Evolutionary conservation across 2,113 vertebrate genomes (phyloP).

Genomic region (Epinephelus lanceolatus): DNA sequence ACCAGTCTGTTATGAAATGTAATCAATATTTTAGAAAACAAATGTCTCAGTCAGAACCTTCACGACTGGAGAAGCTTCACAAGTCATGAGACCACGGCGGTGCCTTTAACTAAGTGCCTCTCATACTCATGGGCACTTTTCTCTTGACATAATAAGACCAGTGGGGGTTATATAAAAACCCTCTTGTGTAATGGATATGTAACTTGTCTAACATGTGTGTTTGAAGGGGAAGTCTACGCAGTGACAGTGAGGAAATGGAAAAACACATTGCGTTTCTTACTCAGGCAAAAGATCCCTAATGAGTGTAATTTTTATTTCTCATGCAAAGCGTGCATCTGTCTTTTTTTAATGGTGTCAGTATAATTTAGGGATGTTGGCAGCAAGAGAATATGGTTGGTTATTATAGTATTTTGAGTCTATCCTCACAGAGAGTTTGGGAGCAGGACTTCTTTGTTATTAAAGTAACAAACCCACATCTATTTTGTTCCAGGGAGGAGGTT

Average conservation of each 20-base stretch:
- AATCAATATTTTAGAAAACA: conserved; percentile 19
- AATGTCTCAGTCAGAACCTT: conserved; percentile 4
- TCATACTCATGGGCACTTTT: conserved; percentile 54
- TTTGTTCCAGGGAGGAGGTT: not conserved
- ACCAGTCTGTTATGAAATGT: conserved; percentile 5
- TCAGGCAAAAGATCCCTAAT: not conserved
- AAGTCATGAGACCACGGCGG: conserved; percentile 6
- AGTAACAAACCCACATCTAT: not conserved
- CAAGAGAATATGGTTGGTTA: not conserved
- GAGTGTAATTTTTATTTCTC: not conserved
- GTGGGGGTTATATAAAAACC: conserved; percentile 74
- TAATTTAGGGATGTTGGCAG: not conserved
- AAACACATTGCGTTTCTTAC: not conserved
- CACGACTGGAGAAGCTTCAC: conserved; percentile 8
- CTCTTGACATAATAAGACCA: conserved; percentile 75
- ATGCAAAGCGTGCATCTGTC: not conserved
- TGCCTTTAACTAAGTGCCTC: conserved; percentile 48
- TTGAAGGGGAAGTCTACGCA: not conserved
- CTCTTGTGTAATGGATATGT: conserved; percentile 75
- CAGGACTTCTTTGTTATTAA: conserved; percentile 13
- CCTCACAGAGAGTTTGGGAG: not conserved
- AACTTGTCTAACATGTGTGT: conserved; percentile 51
- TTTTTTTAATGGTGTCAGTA: not conserved
- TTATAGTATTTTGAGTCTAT: not conserved
- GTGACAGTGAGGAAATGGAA: no score